Conservation (phyloP, 2,113 vertebrate species). For the Erythrocercus mccallii region DNA sequence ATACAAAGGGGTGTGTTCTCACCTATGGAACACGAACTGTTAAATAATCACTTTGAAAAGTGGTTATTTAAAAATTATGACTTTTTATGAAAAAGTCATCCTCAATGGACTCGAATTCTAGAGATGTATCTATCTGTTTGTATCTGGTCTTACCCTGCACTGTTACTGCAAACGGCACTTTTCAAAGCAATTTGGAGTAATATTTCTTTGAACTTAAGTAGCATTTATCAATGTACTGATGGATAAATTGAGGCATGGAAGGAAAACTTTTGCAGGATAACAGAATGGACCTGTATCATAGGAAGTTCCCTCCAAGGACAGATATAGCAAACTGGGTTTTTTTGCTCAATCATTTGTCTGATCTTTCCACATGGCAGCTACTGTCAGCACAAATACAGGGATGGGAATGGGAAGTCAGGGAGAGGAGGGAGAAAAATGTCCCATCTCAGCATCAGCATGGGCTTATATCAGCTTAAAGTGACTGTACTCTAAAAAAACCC, state of each 20-base stretch:
- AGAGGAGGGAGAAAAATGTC: not conserved
- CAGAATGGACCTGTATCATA: not conserved
- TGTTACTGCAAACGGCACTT: not conserved
- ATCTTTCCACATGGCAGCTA: not conserved
- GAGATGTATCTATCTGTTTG: not conserved
- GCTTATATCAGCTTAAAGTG: not conserved
- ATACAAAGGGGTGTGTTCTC: not conserved
- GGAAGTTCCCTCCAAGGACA: not conserved
- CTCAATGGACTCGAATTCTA: not conserved
- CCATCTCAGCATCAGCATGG: not conserved
- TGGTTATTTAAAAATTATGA: too few relatives aligned
- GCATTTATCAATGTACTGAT: not conserved
- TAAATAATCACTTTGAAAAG: not conserved
- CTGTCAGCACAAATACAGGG: not conserved
- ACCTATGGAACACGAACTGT: not conserved
- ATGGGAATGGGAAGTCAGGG: not conserved
- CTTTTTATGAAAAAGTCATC: too few relatives aligned
- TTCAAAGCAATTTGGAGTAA: not conserved
- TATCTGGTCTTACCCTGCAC: not conserved
- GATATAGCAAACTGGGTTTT: not conserved
- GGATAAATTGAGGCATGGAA: not conserved
- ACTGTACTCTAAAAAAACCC: not conserved
- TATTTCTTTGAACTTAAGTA: not conserved
- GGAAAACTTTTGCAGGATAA: not conserved
- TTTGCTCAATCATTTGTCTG: not conserved